These are phyloP conservation scores for Drosophila colorata DNA, from an alignment of 2,888 invertebrate species.

Conservation along the genomic window DNA sequence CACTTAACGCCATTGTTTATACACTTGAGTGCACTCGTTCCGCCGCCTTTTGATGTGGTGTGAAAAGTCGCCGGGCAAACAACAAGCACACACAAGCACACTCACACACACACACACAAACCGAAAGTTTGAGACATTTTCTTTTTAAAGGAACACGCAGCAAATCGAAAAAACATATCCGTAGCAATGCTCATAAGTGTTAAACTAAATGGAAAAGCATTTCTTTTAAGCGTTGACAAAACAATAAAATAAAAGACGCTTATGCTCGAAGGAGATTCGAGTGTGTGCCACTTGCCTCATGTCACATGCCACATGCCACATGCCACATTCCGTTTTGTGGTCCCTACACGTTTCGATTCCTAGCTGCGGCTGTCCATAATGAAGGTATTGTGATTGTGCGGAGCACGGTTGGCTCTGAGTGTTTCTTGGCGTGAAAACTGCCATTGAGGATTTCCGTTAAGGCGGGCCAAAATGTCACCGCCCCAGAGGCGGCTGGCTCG, in stretches of 20 bases:
- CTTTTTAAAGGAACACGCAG: conserved; percentile 50
- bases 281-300: conserved; percentile 32
- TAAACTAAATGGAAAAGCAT: conserved; percentile 80
- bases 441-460: conserved; percentile 63
- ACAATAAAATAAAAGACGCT: conserved; percentile 76
- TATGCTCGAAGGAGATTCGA: conserved; percentile 58
- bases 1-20: conserved; percentile 80
- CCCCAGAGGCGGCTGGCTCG: not conserved
- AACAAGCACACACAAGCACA: conserved; percentile 23
- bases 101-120: conserved; percentile 16
- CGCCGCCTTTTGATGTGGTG: conserved; percentile 78
- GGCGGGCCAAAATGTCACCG: conserved; percentile 36
- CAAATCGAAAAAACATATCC: conserved; percentile 64
- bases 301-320: conserved; percentile 32
- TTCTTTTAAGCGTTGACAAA: conserved; percentile 80
- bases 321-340: conserved; percentile 49
- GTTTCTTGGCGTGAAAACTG: conserved; percentile 67
- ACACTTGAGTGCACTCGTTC: conserved; percentile 77
- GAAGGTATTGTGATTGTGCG: conserved; percentile 70
- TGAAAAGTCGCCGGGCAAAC: conserved; percentile 71
- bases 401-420: conserved; percentile 27
- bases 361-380: conserved; percentile 55
- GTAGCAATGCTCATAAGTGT: conserved; percentile 77
- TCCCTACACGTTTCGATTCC: conserved; percentile 56
- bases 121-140: conserved; percentile 61